A percentile compares a stretch with the other conserved stretches of the same genome.
Evolutionary conservation across 2,888 invertebrate genomes (phyloP).

Genomic region (Napeogenes sylphis): DNA sequence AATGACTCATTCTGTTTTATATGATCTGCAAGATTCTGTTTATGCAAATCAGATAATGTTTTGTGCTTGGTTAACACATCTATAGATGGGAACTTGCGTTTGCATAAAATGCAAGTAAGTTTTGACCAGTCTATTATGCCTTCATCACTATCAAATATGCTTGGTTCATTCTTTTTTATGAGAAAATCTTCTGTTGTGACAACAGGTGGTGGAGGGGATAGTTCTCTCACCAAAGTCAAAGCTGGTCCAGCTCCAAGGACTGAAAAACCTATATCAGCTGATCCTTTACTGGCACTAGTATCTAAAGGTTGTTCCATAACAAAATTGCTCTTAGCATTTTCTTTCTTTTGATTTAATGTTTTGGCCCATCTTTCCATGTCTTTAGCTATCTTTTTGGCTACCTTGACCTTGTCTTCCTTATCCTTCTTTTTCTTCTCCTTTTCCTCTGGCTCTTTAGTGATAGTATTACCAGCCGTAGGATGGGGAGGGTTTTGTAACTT

Average conservation of each 20-base stretch:
- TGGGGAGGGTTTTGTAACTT: constrained; percentile 50
- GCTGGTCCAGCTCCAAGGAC: constrained; percentile 86
- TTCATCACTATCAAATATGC: constrained; percentile 81
- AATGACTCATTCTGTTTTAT: constrained; percentile 61
- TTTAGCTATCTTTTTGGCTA: constrained; percentile 98
- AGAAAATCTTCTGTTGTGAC: constrained; percentile 57
- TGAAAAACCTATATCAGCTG: constrained; percentile 95
- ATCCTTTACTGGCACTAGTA: constrained; percentile 80
- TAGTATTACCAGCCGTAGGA: constrained; percentile 53
- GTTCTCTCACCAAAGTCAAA: constrained; percentile 57
- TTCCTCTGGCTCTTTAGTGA: constrained; percentile 66
- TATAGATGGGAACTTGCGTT: constrained; percentile 93
- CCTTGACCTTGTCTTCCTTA: constrained; percentile 96
- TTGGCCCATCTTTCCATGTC: constrained; percentile 94
- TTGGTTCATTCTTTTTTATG: constrained; percentile 72
- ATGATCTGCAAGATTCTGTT: constrained; percentile 85
- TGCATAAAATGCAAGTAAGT: constrained; percentile 95
- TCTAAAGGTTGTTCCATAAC: constrained; percentile 70
- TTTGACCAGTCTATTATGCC: constrained; percentile 92
- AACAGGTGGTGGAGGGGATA: constrained; percentile 60
- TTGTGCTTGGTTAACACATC: constrained; percentile 95
- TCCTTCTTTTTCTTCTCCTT: constrained; percentile 84
- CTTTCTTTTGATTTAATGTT: constrained; percentile 96
- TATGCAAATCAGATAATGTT: constrained; percentile 95
- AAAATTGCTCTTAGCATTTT: constrained; percentile 73